These are phyloP conservation scores for Nanorana parkeri DNA, from an alignment of 2,113 vertebrate species.

Conservation along the genomic window DNA sequence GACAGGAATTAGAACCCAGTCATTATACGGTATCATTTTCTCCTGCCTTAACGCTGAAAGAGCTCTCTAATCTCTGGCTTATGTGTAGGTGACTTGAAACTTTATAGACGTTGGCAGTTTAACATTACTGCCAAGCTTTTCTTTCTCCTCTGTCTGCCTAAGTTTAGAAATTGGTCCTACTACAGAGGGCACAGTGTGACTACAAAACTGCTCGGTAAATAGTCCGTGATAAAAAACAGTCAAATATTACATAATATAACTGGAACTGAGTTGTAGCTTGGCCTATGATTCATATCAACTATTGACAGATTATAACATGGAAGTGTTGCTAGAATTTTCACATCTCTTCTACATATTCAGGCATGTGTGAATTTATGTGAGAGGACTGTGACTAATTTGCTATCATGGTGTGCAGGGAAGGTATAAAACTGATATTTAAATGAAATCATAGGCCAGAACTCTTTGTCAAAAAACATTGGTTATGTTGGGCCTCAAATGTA, in stretches of 20 bases:
- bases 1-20: background rate
- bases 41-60: background rate
- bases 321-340: background rate
- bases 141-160: background rate
- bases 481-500: no score
- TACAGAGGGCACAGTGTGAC: conserved; percentile 5
- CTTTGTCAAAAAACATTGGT: no score
- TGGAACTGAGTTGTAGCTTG: background rate
- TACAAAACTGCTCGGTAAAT: conserved; percentile 4
- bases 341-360: no score
- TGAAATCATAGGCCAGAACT: no score
- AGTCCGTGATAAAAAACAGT: background rate
- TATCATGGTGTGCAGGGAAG: no score
- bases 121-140: background rate
- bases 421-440: no score
- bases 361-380: no score
- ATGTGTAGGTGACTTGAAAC: background rate
- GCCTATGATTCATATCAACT: conserved; percentile 12
- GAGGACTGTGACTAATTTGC: no score
- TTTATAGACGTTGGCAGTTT: background rate
- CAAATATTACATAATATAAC: conserved; percentile 34
- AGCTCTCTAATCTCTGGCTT: background rate
- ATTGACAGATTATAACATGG: background rate
- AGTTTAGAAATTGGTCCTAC: background rate
- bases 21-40: background rate